These are phyloP conservation scores for Onychomys torridus DNA, from an alignment of 2,797 vertebrate genomes.

Conservation along the genomic window DNA sequence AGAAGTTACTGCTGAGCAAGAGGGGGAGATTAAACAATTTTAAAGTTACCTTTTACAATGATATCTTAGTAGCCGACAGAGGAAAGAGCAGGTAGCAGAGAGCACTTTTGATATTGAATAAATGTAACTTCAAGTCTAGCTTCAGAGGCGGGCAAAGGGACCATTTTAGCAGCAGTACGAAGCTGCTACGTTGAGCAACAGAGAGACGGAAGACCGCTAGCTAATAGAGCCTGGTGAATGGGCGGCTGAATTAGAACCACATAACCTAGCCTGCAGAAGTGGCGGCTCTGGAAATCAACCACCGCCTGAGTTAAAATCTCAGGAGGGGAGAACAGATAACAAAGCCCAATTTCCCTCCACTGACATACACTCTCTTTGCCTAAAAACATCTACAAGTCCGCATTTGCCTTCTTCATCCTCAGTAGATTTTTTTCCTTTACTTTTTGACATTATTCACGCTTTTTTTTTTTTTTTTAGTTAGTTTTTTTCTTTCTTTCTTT, in stretches of 20 bases:
- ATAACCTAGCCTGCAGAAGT: too few species aligned
- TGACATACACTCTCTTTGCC: neutral
- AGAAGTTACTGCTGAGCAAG: neutral
- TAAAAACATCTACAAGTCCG: neutral
- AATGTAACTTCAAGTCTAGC: neutral
- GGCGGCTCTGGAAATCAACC: neutral
- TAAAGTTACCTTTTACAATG: neutral
- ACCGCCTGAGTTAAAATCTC: neutral
- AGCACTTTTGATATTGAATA: neutral
- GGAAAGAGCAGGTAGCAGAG: neutral
- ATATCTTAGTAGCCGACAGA: neutral
- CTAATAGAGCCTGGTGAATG: neutral
- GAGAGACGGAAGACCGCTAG: neutral
- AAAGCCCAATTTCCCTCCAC: neutral
- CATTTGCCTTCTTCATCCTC: neutral
- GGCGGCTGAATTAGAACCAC: neutral
- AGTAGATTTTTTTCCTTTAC: neutral
- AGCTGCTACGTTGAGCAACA: neutral
- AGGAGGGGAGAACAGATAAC: neutral
- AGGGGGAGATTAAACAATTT: neutral
- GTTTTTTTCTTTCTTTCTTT: neutral
- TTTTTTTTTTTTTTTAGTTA: too few species aligned
- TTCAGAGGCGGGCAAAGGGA: neutral
- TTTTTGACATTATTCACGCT: neutral
- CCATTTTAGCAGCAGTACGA: neutral